phyloP scores from a whole-genome alignment of 2,888 invertebrate species.

The Drosophila borealis region DNA sequence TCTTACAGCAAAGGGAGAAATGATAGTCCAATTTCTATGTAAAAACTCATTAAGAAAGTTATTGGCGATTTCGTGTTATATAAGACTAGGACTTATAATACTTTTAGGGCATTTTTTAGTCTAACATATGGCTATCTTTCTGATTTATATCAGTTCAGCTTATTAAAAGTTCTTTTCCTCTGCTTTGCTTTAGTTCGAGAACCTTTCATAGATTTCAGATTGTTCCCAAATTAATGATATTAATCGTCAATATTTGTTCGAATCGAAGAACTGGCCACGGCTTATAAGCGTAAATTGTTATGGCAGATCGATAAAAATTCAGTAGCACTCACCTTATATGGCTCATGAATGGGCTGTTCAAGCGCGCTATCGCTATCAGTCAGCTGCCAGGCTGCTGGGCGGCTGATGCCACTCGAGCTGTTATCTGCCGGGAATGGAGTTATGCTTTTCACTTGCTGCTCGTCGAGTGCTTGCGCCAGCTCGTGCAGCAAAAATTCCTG shows the following conservation, averaged over 20 bases:
- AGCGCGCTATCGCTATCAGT: constrained; percentile 16
- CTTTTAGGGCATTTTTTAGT: too few species aligned
- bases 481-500: constrained; percentile 71
- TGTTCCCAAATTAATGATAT: neutral
- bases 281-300: neutral
- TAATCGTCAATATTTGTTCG: neutral
- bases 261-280: neutral
- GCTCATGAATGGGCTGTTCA: constrained; percentile 3
- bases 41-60: too few species aligned
- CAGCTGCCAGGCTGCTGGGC: constrained; percentile 37
- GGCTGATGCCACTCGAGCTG: constrained; percentile 17
- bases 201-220: neutral
- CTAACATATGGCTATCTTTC: too few species aligned
- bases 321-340: constrained; percentile 29
- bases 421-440: constrained; percentile 11
- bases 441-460: constrained; percentile 27
- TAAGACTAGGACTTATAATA: too few species aligned
- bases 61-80: too few species aligned
- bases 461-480: constrained; percentile 43
- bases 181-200: neutral
- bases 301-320: neutral
- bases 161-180: too few species aligned
- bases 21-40: too few species aligned
- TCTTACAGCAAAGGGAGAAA: too few species aligned
- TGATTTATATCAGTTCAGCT: too few species aligned